Percentiles rank a stretch among this genome's conserved stretches.
phyloP scores from a whole-genome alignment of 1,140 invertebrate species.

The Mercenaria mercenaria region DNA sequence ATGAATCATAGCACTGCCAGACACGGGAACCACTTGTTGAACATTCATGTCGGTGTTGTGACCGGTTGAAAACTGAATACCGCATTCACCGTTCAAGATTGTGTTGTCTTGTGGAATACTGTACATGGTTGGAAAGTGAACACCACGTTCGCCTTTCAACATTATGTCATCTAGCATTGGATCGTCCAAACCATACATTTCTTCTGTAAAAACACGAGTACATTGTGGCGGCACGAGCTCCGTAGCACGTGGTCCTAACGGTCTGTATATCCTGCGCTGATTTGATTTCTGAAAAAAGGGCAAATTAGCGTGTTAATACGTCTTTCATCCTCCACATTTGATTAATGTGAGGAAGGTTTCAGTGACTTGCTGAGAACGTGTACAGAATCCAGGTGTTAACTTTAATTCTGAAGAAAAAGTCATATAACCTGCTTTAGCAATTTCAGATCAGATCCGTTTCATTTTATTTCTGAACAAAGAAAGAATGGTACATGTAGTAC shows the following conservation, averaged over 20 bases:
- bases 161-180: background rate
- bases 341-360: too few species aligned
- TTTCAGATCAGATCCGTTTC: too few species aligned
- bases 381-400: too few species aligned
- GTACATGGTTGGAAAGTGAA: background rate
- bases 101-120: background rate
- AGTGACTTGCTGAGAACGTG: too few species aligned
- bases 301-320: too few species aligned
- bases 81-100: background rate
- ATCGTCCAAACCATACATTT: background rate
- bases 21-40: background rate
- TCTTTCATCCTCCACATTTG: too few species aligned
- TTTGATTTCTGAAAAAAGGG: background rate
- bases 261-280: background rate
- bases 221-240: background rate
- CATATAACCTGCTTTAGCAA: too few species aligned
- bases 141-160: background rate
- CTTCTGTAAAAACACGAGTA: background rate
- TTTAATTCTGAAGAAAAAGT: too few species aligned
- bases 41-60: background rate
- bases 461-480: too few species aligned
- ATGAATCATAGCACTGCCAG: background rate
- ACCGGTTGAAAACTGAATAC: background rate
- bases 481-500: too few species aligned
- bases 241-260: constrained; percentile 7